Evolutionary conservation across 2,113 vertebrate species (phyloP).

Genomic region (Colaptes auratus): DNA sequence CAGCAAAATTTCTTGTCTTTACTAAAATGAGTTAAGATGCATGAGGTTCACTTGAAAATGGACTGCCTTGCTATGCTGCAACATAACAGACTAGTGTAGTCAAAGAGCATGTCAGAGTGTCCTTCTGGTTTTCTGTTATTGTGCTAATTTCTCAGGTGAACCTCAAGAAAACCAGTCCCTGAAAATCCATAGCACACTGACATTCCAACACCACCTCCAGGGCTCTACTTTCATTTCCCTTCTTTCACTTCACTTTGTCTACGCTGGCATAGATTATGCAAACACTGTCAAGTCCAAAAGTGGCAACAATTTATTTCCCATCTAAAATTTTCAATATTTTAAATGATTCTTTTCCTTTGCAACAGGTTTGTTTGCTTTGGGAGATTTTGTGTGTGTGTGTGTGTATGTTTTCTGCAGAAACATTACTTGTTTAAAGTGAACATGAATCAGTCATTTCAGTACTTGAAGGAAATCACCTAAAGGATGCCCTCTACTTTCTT

Average conservation of each 20-base stretch:
- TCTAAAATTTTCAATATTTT: background rate
- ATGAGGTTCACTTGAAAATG: background rate
- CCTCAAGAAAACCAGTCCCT: rapidly evolving
- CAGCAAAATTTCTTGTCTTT: background rate
- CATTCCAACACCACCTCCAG: background rate
- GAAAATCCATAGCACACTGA: background rate
- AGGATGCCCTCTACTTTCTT: background rate
- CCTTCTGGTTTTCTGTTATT: background rate
- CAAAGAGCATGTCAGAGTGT: background rate
- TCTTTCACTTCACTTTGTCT: no score
- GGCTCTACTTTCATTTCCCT: background rate
- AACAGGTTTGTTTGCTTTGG: no score
- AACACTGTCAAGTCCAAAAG: background rate
- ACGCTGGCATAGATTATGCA: rapidly evolving
- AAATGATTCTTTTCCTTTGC: background rate
- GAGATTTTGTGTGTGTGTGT: no score
- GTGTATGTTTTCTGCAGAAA: background rate
- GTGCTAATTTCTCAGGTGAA: background rate
- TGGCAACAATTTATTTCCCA: background rate
- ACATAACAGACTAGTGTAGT: no score
- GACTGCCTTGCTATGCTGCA: background rate
- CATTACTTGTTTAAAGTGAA: background rate
- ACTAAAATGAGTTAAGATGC: background rate
- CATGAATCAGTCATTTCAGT: background rate
- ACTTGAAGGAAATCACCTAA: background rate